Percentiles rank a stretch among this genome's conserved stretches.
Evolutionary conservation across 2,113 vertebrate genomes (phyloP).

Genomic region (Pan troglodytes): DNA sequence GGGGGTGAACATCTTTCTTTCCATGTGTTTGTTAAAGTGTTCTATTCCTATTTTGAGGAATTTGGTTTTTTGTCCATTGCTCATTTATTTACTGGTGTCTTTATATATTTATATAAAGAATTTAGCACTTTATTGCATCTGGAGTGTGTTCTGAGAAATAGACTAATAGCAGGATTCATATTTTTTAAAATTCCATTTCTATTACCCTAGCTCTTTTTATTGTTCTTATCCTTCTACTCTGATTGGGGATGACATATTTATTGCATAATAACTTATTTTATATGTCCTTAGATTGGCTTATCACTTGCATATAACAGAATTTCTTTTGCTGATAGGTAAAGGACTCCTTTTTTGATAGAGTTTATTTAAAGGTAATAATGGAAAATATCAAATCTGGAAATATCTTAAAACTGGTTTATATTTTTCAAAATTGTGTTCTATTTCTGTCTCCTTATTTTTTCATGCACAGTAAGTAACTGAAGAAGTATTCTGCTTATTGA

Average conservation of each 20-base stretch:
- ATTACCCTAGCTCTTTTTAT: neutral
- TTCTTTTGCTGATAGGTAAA: neutral
- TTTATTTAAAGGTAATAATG: conserved; percentile 23
- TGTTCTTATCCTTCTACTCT: neutral
- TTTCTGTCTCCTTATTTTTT: conserved; percentile 32
- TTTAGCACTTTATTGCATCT: neutral
- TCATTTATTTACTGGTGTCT: neutral
- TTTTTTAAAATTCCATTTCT: neutral
- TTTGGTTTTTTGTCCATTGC: neutral
- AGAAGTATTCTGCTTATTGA: conserved; percentile 42
- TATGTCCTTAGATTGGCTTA: neutral
- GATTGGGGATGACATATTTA: neutral
- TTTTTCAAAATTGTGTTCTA: conserved; percentile 38
- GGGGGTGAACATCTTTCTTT: neutral
- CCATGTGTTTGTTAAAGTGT: neutral
- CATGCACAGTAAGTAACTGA: conserved; percentile 5
- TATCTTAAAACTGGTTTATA: conserved; percentile 42
- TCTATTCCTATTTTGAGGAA: neutral
- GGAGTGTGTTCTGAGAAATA: neutral
- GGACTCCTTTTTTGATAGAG: neutral
- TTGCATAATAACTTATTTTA: conserved; percentile 11
- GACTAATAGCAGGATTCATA: neutral
- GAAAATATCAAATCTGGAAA: conserved; percentile 43
- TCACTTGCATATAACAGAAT: neutral
- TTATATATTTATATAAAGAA: neutral